Evolutionary conservation across 2,113 vertebrate species (phyloP).

Genomic region (Dolichotis patagonum): DNA sequence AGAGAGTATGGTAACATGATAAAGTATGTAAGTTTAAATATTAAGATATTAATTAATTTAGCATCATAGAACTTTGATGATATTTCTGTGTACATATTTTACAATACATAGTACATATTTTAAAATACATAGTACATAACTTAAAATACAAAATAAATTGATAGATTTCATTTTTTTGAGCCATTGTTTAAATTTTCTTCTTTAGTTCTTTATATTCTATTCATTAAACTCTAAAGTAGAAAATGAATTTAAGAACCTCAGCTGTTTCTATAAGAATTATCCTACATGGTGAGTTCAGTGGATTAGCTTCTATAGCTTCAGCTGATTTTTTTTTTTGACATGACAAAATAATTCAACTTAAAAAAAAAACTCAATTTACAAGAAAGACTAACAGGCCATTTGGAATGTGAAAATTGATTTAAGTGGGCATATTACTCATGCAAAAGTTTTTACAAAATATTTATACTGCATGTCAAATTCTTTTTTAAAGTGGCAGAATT

Average conservation of each 20-base stretch:
- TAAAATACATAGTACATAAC: not conserved
- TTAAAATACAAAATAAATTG: not conserved
- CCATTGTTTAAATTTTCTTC: not conserved
- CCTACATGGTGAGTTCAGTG: not conserved
- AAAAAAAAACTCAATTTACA: not conserved
- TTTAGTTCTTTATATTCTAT: not conserved
- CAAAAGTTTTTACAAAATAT: not conserved
- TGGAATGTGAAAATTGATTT: not conserved
- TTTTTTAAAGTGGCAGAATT: not conserved
- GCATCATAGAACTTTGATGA: not conserved
- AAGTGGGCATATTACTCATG: not conserved
- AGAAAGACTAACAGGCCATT: constrained; percentile 5
- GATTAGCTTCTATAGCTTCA: not conserved
- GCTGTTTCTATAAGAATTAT: not conserved
- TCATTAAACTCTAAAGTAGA: not conserved
- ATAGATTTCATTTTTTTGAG: constrained; percentile 11
- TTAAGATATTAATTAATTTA: constrained; percentile 27
- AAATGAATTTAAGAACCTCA: not conserved
- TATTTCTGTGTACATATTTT: constrained; percentile 14
- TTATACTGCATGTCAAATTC: not conserved
- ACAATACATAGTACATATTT: not conserved
- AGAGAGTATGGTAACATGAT: not conserved
- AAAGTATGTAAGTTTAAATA: constrained; percentile 45
- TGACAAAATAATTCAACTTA: constrained; percentile 38
- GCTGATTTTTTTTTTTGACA: not conserved